Percentiles rank a stretch among this genome's conserved stretches.
Evolutionary conservation across 2,797 vertebrate genomes (phyloP).

Genomic region (Falco columbarius): DNA sequence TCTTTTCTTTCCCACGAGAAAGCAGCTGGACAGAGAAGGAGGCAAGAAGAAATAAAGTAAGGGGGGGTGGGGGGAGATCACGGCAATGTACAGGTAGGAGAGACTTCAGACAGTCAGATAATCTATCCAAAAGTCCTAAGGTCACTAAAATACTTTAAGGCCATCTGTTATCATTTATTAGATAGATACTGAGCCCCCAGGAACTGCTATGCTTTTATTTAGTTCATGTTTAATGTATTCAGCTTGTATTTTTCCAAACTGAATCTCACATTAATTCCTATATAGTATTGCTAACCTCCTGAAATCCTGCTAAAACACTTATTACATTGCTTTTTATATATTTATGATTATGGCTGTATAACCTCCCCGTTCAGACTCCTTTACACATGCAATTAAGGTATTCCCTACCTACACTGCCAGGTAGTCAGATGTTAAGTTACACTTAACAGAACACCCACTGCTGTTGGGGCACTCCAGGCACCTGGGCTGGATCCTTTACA

Average conservation of each 20-base stretch:
- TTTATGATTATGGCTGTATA: not conserved
- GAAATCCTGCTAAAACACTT: not conserved
- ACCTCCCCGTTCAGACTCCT: not conserved
- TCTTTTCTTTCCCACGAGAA: not conserved
- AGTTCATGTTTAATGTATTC: not conserved
- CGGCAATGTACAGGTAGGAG: not conserved
- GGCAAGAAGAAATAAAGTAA: not conserved
- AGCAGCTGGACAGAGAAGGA: not conserved
- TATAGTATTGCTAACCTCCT: not conserved
- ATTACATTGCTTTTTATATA: not conserved
- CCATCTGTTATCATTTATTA: not conserved
- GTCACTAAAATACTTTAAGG: not conserved
- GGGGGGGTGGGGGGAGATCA: not conserved
- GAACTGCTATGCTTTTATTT: not conserved
- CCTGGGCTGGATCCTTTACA: not conserved
- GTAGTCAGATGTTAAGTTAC: not conserved
- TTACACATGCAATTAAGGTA: not conserved
- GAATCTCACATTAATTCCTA: not conserved
- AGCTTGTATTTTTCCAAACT: not conserved
- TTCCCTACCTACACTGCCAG: not conserved
- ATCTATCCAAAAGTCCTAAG: not conserved
- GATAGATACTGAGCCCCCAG: not conserved
- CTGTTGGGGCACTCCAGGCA: fast-evolving
- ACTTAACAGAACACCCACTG: not conserved
- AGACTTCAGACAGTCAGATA: not conserved